Evolutionary conservation across 2,113 vertebrate species (phyloP).

Genomic region (Leiothrix lutea): DNA sequence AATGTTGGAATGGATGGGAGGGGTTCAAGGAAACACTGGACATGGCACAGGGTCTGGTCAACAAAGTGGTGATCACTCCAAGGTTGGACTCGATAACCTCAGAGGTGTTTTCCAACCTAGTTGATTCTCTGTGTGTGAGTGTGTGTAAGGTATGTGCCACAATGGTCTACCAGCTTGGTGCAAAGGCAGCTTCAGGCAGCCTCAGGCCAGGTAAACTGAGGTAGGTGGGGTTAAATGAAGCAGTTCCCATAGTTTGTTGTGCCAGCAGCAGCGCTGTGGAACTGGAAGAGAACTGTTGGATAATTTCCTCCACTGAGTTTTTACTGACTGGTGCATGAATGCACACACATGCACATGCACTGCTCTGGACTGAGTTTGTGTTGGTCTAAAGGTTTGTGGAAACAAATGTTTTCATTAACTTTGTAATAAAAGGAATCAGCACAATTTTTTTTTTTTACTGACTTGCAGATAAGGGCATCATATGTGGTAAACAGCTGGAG

Average conservation of each 20-base stretch:
- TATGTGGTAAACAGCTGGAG: background rate
- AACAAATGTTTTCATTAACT: background rate
- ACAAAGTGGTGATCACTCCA: too few species aligned
- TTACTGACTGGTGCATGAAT: background rate
- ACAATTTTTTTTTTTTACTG: background rate
- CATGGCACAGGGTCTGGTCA: background rate
- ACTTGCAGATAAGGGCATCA: background rate
- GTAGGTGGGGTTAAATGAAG: background rate
- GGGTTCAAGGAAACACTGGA: background rate
- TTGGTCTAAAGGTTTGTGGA: background rate
- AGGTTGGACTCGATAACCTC: rapidly evolving
- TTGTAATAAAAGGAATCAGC: background rate
- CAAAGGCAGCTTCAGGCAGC: background rate
- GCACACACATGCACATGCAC: background rate
- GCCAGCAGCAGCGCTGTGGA: background rate
- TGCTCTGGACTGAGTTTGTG: background rate
- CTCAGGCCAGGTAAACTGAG: background rate
- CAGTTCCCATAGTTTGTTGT: background rate
- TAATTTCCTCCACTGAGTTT: background rate
- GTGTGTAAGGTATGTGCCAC: background rate
- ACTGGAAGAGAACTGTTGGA: background rate
- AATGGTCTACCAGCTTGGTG: background rate
- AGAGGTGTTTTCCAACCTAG: background rate
- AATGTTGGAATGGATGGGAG: rapidly evolving
- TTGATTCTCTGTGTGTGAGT: background rate